Percentiles rank a stretch among this genome's conserved stretches.
Conservation (phyloP, 2,113 vertebrate species). For the Neolamprologus devosi region DNA sequence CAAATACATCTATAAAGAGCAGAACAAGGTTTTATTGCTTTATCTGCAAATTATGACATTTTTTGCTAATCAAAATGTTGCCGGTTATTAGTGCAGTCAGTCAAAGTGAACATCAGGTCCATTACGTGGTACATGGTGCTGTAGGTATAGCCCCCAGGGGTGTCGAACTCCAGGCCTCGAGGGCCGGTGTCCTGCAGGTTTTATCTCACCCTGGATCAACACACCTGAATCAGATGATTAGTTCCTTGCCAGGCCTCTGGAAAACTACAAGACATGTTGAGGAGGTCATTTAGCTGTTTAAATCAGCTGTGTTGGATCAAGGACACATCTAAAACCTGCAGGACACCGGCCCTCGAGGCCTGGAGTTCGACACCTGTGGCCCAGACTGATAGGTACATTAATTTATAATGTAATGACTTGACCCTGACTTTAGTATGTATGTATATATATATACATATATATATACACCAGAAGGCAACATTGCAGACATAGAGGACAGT, state of each 20-base stretch:
- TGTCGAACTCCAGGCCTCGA: fast-evolving
- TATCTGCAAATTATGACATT: not conserved
- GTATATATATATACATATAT: not conserved
- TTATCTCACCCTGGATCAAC: not conserved
- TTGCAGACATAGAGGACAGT: no score
- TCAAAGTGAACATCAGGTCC: not conserved
- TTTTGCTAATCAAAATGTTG: not conserved
- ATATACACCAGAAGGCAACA: no score
- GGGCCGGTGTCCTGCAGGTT: fast-evolving
- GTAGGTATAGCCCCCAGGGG: not conserved
- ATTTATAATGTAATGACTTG: not conserved
- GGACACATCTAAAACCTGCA: fast-evolving
- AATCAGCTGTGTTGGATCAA: fast-evolving
- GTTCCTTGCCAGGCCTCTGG: not conserved
- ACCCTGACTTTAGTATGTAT: not conserved
- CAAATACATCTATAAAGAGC: not conserved
- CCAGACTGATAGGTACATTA: not conserved
- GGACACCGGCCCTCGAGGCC: not conserved
- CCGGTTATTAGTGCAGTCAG: fast-evolving
- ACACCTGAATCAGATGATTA: not conserved
- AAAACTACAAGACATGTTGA: fast-evolving
- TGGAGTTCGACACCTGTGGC: not conserved
- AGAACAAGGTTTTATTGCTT: fast-evolving
- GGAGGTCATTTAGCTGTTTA: fast-evolving
- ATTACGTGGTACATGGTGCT: not conserved